Evolutionary conservation across 2,113 vertebrate genomes (phyloP), one percentile per base, ranked within the genome.

Genomic region (Notechis scutatus): DNA sequence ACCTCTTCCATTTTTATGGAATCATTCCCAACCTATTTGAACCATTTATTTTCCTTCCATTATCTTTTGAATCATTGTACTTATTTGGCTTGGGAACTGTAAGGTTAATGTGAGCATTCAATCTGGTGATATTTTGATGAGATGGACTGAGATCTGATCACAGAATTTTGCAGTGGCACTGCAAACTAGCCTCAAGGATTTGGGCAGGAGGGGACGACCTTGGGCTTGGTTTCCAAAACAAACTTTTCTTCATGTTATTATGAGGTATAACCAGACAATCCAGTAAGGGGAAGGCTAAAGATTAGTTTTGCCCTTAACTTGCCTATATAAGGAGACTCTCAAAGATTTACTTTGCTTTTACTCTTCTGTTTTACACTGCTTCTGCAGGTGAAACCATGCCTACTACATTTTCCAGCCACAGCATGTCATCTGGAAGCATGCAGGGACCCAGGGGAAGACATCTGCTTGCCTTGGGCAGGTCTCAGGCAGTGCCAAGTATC

Each of bases 401-500:
- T 6, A 24, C 93, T 85, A 90, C 55, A 39, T 95, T 94, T 92
- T 94, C 92, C 2, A 92, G 57, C 61, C 90, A 47, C 26, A 95
- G 87, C 54, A n/a, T 39, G 23, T 47, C 86, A 54, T 90, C 59
- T 50, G 86, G 85, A n/a, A 85, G 59, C 6, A 12, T 24, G 14
- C 57, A 24, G 11, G 42, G 95, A 91, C 18, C 94, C 94, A 4
- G 93, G 86, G 1, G 92, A 87, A 12, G 93, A 45, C 1, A 26
- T 74, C 0, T 91, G 92, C 50, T 93, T 94, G 1, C 69, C 45
- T 55, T 87, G 95, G 74, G 61, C 91, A 15, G 92, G 93, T 0
- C 45, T 50, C 0, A 57, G 85, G 87, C 98, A 94, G 98, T 97
- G 2, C 94, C 95, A 93, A 98, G 97, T 5, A 34, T 97, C 12